phyloP scores from a whole-genome alignment of 1,140 invertebrate species.

The Brachionus plicatilis region DNA sequence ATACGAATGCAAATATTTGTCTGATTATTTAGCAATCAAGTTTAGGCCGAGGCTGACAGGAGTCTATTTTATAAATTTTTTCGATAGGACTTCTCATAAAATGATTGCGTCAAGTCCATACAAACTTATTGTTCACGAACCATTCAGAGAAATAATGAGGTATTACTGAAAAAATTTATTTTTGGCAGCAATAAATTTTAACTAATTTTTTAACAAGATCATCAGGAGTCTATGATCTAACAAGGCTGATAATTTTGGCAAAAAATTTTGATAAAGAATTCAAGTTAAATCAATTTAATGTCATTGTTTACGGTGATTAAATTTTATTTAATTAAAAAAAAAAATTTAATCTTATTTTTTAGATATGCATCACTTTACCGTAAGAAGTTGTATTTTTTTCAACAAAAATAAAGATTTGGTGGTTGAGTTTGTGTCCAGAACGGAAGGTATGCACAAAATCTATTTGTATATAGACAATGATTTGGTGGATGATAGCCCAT shows the following conservation, averaged over 20 bases:
- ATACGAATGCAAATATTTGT: conserved; percentile 30
- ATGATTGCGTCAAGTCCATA: neutral
- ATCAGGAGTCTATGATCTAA: conserved; percentile 12
- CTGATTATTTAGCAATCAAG: conserved; percentile 27
- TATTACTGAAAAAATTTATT: neutral
- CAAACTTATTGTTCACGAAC: neutral
- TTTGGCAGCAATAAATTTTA: neutral
- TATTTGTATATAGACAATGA: conserved; percentile 5
- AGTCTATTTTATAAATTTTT: neutral
- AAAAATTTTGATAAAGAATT: neutral
- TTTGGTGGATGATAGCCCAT: neutral
- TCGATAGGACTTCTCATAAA: neutral
- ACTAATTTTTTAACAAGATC: neutral
- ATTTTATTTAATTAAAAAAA: neutral
- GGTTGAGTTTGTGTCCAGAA: neutral
- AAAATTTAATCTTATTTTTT: neutral
- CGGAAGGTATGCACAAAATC: neutral
- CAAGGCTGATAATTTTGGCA: neutral
- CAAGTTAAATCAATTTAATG: neutral
- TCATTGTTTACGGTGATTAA: neutral
- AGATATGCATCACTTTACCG: neutral
- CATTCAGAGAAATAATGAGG: conserved; percentile 8
- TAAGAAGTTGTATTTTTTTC: neutral
- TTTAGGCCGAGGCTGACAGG: neutral
- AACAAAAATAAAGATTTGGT: neutral